A percentile compares a stretch with the other conserved stretches of the same genome.
Evolutionary conservation across 2,113 vertebrate genomes (phyloP).

Genomic region (Vimba vimba): DNA sequence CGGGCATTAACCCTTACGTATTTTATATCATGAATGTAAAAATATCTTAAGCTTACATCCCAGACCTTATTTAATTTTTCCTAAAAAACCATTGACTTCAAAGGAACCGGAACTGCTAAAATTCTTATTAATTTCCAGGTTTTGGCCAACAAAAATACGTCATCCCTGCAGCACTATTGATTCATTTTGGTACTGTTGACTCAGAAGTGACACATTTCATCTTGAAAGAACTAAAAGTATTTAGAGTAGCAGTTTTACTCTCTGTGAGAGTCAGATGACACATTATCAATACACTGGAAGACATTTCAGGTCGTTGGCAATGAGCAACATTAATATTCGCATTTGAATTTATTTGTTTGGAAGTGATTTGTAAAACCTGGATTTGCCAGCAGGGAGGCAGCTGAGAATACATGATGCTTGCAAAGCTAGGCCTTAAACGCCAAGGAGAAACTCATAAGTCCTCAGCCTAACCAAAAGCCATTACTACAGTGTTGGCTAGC

Average conservation of each 20-base stretch:
- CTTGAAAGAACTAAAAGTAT: not conserved
- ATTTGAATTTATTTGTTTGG: slow-evolving; percentile 1
- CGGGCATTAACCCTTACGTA: too few species aligned
- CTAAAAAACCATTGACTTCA: too few species aligned
- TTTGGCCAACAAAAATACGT: not conserved
- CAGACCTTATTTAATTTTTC: too few species aligned
- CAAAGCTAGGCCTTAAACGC: not conserved
- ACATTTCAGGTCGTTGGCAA: not conserved
- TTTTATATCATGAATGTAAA: too few species aligned
- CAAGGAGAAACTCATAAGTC: not conserved
- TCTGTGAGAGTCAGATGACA: not conserved
- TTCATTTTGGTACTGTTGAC: not conserved
- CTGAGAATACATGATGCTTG: slow-evolving; percentile 25
- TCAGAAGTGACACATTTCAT: not conserved
- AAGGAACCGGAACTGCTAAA: not conserved
- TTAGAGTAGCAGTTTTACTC: not conserved
- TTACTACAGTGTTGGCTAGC: slow-evolving; percentile 15
- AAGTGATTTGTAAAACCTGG: slow-evolving; percentile 4
- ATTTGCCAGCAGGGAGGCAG: not conserved
- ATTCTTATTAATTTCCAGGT: not conserved
- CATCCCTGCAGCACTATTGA: not conserved
- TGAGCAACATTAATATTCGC: not conserved
- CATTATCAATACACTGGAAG: not conserved
- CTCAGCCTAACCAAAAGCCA: slow-evolving; percentile 18
- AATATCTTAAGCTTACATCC: too few species aligned